phyloP scores from a whole-genome alignment of 37 sponge, comb jelly and placozoan genomes.

The Haliclona indistincta region DNA sequence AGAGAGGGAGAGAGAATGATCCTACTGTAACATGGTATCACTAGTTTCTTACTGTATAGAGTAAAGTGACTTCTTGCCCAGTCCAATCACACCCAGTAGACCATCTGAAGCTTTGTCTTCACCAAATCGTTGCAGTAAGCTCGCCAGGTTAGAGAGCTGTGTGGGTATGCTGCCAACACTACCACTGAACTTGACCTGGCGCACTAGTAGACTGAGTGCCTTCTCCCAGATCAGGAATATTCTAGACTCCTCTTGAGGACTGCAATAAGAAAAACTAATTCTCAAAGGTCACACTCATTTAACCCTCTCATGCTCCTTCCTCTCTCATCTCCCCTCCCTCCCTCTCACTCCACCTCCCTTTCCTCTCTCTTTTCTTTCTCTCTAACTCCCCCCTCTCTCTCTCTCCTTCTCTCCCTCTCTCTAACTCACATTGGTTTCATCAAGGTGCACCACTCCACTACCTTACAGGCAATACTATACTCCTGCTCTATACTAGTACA shows the following conservation, averaged over 20 bases:
- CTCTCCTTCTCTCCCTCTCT: no score
- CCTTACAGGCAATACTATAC: conserved; percentile 20
- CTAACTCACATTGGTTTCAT: conserved; percentile 68
- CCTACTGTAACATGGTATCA: background rate
- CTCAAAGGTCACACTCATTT: no score
- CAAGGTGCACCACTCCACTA: conserved; percentile 59
- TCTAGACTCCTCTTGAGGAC: conserved; percentile 53
- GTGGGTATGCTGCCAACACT: conserved; percentile 21
- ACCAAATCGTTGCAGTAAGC: conserved; percentile 35
- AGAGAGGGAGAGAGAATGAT: no score
- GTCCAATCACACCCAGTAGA: conserved; percentile 45
- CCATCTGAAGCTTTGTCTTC: conserved; percentile 67
- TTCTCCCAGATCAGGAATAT: conserved; percentile 74
- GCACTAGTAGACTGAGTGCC: conserved; percentile 43
- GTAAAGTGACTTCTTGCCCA: conserved; percentile 14
- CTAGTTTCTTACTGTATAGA: conserved; percentile 37
- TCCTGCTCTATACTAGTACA: conserved; percentile 60
- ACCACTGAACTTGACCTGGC: conserved; percentile 55
- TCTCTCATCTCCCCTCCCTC: no score
- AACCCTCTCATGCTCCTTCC: no score
- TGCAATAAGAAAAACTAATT: no score
- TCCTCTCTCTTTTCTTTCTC: no score
- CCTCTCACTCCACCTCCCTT: no score
- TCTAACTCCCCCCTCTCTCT: no score
- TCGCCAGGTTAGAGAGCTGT: conserved; percentile 41